phyloP scores from a whole-genome alignment of 1,140 invertebrate species.

The Drosophila miranda region DNA sequence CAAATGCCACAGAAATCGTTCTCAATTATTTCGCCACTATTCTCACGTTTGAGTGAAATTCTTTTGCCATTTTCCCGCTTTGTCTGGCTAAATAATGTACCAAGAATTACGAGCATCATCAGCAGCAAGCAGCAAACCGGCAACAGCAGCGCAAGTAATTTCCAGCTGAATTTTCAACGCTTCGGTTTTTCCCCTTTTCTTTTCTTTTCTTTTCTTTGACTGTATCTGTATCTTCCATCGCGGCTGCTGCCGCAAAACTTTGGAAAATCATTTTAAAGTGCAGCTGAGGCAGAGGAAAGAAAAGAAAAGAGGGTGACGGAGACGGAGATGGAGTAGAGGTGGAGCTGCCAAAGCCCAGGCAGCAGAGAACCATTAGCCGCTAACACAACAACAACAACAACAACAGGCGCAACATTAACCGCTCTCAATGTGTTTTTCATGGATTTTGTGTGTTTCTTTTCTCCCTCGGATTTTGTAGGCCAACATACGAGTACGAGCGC shows the following conservation, averaged over 20 bases:
- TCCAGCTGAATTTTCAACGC: conserved; percentile 73
- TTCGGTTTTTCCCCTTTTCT: conserved; percentile 39
- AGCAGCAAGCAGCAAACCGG: conserved; percentile 14
- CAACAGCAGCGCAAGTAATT: conserved; percentile 60
- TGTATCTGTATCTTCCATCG: no score
- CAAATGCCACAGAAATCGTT: conserved; percentile 48
- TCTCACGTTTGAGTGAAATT: conserved; percentile 50
- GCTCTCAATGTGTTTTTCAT: conserved; percentile 69
- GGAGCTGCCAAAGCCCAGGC: conserved; percentile 45
- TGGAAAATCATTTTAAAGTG: conserved; percentile 76
- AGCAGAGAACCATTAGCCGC: conserved; percentile 49
- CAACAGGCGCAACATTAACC: conserved; percentile 34
- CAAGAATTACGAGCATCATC: conserved; percentile 47
- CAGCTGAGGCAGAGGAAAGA: conserved; percentile 30
- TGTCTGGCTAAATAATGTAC: conserved; percentile 44
- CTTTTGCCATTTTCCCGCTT: conserved; percentile 28
- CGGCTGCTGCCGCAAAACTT: conserved; percentile 40
- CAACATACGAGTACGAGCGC: conserved; percentile 35
- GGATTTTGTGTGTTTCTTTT: conserved; percentile 63
- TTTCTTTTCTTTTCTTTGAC: conserved; percentile 28
- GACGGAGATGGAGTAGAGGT: conserved; percentile 39
- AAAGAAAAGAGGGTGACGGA: not conserved
- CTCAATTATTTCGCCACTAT: conserved; percentile 49
- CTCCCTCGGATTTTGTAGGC: conserved; percentile 68
- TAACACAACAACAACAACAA: conserved; percentile 10